Conservation (phyloP, 2,888 invertebrate species). For the Autographa pulchrina region DNA sequence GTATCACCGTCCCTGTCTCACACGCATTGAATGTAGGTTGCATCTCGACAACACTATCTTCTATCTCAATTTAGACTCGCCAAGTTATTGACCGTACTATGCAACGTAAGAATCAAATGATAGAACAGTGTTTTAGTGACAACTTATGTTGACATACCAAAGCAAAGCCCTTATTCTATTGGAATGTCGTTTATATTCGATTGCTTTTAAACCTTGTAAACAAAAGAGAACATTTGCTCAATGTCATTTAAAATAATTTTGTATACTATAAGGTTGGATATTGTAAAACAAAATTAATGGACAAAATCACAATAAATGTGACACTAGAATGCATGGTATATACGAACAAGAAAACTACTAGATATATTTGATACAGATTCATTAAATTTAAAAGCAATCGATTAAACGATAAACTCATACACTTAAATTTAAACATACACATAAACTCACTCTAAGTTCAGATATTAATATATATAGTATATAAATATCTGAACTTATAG, state of each 20-base stretch:
- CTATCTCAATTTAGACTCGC: too few relatives aligned
- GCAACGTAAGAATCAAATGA: slow-evolving; percentile 12
- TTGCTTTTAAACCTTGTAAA: neutral
- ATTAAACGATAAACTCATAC: neutral
- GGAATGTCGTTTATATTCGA: neutral
- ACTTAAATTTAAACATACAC: too few relatives aligned
- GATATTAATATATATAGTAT: too few relatives aligned
- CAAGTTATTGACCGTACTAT: too few relatives aligned
- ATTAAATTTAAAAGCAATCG: slow-evolving; percentile 46
- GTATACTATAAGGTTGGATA: too few relatives aligned
- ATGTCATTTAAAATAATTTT: too few relatives aligned
- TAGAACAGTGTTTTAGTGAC: slow-evolving; percentile 32
- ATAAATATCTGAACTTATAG: neutral
- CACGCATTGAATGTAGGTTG: too few relatives aligned
- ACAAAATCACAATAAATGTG: too few relatives aligned
- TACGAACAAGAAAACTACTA: neutral
- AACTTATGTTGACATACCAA: slow-evolving; percentile 22
- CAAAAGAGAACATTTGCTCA: neutral
- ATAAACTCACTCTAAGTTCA: too few relatives aligned
- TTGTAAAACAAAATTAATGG: too few relatives aligned
- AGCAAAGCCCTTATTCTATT: neutral
- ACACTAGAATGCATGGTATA: neutral
- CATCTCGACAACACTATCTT: too few relatives aligned
- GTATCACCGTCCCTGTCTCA: too few relatives aligned
- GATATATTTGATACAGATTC: neutral